A percentile compares a stretch with the other conserved stretches of the same genome.
These are phyloP conservation scores for Acanthopagrus latus DNA, from an alignment of 2,797 vertebrate genomes.

Conservation along the genomic window DNA sequence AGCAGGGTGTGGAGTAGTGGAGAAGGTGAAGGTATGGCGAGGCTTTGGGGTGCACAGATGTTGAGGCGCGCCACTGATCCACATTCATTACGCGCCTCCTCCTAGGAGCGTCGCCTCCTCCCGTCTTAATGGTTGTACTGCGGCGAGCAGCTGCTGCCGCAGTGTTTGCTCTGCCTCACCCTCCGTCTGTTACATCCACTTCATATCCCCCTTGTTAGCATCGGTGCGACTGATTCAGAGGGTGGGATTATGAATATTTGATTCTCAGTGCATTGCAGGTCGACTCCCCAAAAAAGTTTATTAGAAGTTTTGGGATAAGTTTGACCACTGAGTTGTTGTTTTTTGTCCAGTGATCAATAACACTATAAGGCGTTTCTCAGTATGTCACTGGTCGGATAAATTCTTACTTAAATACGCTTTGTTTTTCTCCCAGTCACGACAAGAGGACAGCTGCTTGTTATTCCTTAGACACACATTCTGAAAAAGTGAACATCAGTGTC, in stretches of 20 bases:
- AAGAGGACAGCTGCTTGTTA: constrained; percentile 29
- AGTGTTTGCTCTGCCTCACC: constrained; percentile 74
- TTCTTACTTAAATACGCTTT: neutral
- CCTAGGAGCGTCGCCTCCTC: constrained; percentile 66
- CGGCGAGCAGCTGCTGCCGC: constrained; percentile 81
- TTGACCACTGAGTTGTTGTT: constrained; percentile 22
- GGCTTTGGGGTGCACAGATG: constrained; percentile 69
- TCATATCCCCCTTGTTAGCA: constrained; percentile 67
- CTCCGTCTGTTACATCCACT: constrained; percentile 67
- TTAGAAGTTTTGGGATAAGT: constrained; percentile 30
- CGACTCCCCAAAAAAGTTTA: constrained; percentile 1
- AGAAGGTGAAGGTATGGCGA: constrained; percentile 44
- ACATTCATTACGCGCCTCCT: constrained; percentile 75
- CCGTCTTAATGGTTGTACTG: constrained; percentile 75
- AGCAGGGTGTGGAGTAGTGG: neutral
- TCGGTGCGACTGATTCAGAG: constrained; percentile 48
- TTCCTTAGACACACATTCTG: constrained; percentile 21
- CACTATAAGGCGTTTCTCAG: neutral
- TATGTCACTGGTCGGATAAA: constrained; percentile 11
- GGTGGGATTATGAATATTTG: constrained; percentile 58
- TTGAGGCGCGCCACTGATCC: constrained; percentile 64
- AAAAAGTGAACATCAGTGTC: constrained; percentile 27
- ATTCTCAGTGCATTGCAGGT: constrained; percentile 22
- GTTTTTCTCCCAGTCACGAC: constrained; percentile 14
- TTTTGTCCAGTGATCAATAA: neutral